Percentiles rank a stretch among this genome's conserved stretches.
Evolutionary conservation across 2,888 invertebrate species (phyloP).

Genomic region (Euspilapteryx auroguttella): DNA sequence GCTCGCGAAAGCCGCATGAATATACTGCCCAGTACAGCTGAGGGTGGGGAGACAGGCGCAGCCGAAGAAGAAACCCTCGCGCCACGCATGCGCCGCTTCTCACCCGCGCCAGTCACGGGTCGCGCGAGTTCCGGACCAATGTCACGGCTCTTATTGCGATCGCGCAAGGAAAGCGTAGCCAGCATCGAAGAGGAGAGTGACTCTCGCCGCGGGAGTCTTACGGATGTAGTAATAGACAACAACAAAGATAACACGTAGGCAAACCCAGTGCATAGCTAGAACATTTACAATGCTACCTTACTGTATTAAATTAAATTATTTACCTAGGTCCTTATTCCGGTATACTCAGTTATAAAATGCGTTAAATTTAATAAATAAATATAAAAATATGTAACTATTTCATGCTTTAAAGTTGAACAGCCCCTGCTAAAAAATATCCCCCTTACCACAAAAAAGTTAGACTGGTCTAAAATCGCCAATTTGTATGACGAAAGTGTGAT

Average conservation of each 20-base stretch:
- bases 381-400: too few species aligned
- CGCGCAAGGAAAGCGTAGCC: slow-evolving; percentile 34
- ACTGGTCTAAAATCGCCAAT: too few species aligned
- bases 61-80: slow-evolving; percentile 21
- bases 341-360: too few species aligned
- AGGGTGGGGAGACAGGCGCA: slow-evolving; percentile 3
- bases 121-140: slow-evolving; percentile 35
- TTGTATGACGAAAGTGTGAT: too few species aligned
- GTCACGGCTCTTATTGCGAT: slow-evolving; percentile 41
- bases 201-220: slow-evolving; percentile 44
- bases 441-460: too few species aligned
- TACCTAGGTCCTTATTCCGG: too few species aligned
- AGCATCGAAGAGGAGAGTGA: slow-evolving; percentile 23
- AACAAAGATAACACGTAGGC: slow-evolving; percentile 49
- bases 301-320: too few species aligned
- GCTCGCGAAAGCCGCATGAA: slow-evolving; percentile 46
- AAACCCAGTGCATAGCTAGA: slow-evolving; percentile 29
- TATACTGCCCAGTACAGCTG: neutral
- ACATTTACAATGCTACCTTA: too few species aligned
- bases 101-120: slow-evolving; percentile 39
- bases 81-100: slow-evolving; percentile 35
- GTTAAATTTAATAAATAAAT: too few species aligned
- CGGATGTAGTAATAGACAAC: slow-evolving; percentile 51
- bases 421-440: too few species aligned
- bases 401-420: too few species aligned